A percentile compares a stretch with the other conserved stretches of the same genome.
Evolutionary conservation across 2,113 vertebrate genomes (phyloP).

Genomic region (Ellobius talpinus): DNA sequence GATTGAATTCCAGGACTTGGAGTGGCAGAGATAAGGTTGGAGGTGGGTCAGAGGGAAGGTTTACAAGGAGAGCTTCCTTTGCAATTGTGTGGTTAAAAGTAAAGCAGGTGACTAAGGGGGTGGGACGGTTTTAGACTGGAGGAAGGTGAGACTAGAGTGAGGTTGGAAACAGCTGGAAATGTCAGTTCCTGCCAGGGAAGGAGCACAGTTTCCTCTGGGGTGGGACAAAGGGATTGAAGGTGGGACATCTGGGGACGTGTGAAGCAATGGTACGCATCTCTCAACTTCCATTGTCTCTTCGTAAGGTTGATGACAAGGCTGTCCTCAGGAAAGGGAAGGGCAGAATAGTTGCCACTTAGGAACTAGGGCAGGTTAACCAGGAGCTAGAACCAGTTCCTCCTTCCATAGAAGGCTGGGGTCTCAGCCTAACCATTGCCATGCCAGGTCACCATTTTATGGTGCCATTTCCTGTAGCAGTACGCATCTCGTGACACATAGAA

Average conservation of each 20-base stretch:
- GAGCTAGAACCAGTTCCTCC: neutral
- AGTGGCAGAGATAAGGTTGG: neutral
- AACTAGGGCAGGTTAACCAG: neutral
- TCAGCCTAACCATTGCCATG: neutral
- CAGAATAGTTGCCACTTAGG: neutral
- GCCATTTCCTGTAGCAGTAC: neutral
- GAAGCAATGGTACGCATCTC: neutral
- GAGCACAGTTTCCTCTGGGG: neutral
- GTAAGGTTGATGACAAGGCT: neutral
- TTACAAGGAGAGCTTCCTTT: neutral
- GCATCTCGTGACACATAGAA: no score
- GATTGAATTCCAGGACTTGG: neutral
- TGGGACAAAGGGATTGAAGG: neutral
- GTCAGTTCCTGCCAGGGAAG: neutral
- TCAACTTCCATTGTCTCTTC: neutral
- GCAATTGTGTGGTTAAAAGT: neutral
- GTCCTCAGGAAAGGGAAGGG: neutral
- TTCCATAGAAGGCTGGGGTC: neutral
- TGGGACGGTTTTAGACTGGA: neutral
- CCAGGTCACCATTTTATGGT: neutral
- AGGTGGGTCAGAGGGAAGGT: neutral
- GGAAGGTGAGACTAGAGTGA: neutral
- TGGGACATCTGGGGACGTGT: neutral
- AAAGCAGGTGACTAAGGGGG: constrained; percentile 3
- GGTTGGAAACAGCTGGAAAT: neutral